Evolutionary conservation across 2,888 invertebrate species (phyloP), one percentile per base, ranked within the genome.

Genomic region (Glaucopsyche alexis): DNA sequence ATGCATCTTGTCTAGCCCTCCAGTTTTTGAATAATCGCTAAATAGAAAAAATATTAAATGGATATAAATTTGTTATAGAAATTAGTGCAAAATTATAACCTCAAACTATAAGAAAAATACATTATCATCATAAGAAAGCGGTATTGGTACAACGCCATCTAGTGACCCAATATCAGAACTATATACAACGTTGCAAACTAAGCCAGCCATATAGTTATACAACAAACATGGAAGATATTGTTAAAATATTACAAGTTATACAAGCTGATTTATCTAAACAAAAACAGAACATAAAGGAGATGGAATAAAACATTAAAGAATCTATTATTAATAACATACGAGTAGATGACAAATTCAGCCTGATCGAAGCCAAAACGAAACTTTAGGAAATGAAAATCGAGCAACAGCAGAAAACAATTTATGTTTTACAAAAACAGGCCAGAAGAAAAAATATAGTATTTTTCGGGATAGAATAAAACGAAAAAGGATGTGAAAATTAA

Each of bases 251-350:
- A n/a, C n/a, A n/a, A n/a, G n/a, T n/a, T 9, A 79, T 79, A 69
- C 77, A 78, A 76, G 9, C 67, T 4, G 78, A 80, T 9, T 8
- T 78, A 74, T 13, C 75, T 42, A 70, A 76, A 69, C 76, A 78
- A 49, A 80, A 79, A 65, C 73, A 75, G 70, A 75, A 77, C 19
- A 79, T 79, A 77, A 76, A 75, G 73, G 73, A 77, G 19, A 79
- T 78, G 78, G 78, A 80, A 70, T 60, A 76, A 73, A 79, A 78
- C 73, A 79, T 79, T n/a, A 79, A 76, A 42, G 72, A 75, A 40
- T 71, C 78, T 6, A 79, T 80, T 64, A 79, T 77, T 65, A 78
- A 74, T n/a, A 78, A 79, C 29, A 77, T n/a, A n/a, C n/a, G n/a
- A n/a, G n/a, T 77, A 29, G 75, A 79, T 66, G 76, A 75, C 71